Evolutionary conservation across 1,140 invertebrate species (phyloP).

Genomic region (Diabrotica virgifera): DNA sequence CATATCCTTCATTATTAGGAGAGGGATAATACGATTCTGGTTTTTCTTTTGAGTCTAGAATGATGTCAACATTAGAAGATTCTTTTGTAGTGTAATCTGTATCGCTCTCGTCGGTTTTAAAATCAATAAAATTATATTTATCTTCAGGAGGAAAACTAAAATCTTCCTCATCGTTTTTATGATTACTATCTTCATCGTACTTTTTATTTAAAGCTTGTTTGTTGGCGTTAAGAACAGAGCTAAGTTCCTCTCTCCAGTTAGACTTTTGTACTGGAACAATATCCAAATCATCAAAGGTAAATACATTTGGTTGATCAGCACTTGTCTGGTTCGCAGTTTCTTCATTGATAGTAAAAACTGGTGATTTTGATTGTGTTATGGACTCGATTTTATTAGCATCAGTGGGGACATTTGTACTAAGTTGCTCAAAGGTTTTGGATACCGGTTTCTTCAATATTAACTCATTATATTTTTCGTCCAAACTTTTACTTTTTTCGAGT

Average conservation of each 20-base stretch:
- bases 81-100: too few relatives aligned
- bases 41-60: neutral
- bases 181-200: too few relatives aligned
- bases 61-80: too few relatives aligned
- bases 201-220: too few relatives aligned
- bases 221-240: too few relatives aligned
- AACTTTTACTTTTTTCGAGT: slow-evolving; percentile 41
- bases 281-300: too few relatives aligned
- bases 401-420: neutral
- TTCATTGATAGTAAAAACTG: neutral
- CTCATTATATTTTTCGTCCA: slow-evolving; percentile 44
- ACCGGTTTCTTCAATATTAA: slow-evolving; percentile 29
- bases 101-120: too few relatives aligned
- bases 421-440: slow-evolving; percentile 4
- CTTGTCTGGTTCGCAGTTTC: neutral
- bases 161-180: too few relatives aligned
- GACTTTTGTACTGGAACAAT: too few relatives aligned
- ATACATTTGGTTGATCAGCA: neutral
- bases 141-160: too few relatives aligned
- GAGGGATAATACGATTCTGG: neutral
- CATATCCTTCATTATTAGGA: neutral
- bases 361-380: neutral
- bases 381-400: neutral
- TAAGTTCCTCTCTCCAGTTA: too few relatives aligned
- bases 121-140: too few relatives aligned